Conservation (phyloP, 1,140 invertebrate genomes). For the Drosophila ananassae region DNA sequence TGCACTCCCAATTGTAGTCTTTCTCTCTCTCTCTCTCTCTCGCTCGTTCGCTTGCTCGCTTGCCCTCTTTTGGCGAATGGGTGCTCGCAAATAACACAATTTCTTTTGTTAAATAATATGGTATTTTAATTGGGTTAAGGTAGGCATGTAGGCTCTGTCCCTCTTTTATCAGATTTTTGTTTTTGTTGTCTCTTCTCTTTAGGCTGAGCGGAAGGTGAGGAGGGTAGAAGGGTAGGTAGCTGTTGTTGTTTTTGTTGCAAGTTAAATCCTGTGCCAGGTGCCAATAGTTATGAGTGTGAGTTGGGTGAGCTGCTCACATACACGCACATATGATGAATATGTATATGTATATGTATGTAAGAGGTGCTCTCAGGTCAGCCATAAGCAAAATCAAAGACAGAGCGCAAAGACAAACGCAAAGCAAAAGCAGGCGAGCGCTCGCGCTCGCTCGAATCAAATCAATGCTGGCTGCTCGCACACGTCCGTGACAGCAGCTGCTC, state of each 20-base stretch:
- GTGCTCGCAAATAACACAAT: conserved; percentile 78
- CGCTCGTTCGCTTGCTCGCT: conserved; percentile 20
- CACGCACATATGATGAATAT: conserved; percentile 2
- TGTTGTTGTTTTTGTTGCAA: conserved; percentile 22
- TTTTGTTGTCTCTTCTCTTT: neutral
- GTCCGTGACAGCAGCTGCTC: conserved; percentile 73
- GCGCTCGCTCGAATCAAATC: no score
- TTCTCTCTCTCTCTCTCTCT: conserved; percentile 18
- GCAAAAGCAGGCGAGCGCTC: conserved; percentile 66
- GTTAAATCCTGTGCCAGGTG: conserved; percentile 72
- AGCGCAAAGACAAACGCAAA: conserved; percentile 49
- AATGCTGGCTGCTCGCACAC: conserved; percentile 67
- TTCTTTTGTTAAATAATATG: conserved; percentile 84
- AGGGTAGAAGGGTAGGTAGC: conserved; percentile 11
- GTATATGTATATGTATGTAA: conserved; percentile 36
- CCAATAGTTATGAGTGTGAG: conserved; percentile 47
- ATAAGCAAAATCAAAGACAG: conserved; percentile 75
- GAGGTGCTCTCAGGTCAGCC: conserved; percentile 68
- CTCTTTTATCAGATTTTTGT: conserved; percentile 12
- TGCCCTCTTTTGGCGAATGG: conserved; percentile 28
- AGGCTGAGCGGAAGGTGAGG: neutral
- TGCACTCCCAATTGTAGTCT: conserved; percentile 51
- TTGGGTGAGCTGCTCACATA: conserved; percentile 10
- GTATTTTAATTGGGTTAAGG: conserved; percentile 84
- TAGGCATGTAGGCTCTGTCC: conserved; percentile 74